A percentile compares a stretch with the other conserved stretches of the same genome.
phyloP scores from a whole-genome alignment of 2,113 vertebrate species.

The Trogon melanurus region DNA sequence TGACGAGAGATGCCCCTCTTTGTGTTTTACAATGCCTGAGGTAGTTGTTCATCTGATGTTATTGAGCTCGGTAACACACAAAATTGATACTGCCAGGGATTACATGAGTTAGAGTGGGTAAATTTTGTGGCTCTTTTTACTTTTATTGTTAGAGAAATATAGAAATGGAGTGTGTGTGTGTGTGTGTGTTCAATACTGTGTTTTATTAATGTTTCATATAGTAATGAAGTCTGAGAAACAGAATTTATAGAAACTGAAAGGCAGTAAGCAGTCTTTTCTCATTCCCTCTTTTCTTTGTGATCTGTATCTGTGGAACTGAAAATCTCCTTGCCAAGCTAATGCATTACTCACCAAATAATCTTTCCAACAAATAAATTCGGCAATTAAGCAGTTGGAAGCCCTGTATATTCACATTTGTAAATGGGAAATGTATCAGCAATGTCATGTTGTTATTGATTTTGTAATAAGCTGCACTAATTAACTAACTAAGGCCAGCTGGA shows the following conservation, averaged over 20 bases:
- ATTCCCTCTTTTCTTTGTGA: background rate
- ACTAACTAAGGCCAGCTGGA: constrained; percentile 27
- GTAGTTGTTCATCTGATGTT: background rate
- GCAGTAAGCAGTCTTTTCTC: background rate
- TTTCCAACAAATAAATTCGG: constrained; percentile 24
- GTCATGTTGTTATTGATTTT: constrained; percentile 20
- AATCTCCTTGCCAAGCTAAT: background rate
- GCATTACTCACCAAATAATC: background rate
- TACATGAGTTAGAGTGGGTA: background rate
- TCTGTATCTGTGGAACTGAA: background rate
- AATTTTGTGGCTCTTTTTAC: background rate
- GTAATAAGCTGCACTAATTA: constrained; percentile 38
- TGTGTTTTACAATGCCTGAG: background rate
- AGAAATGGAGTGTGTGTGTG: background rate
- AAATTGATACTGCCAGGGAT: background rate
- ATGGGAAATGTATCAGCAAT: background rate
- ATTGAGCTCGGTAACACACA: background rate
- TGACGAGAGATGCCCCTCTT: background rate
- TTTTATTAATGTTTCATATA: background rate
- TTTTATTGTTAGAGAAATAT: background rate
- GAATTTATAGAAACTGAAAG: background rate
- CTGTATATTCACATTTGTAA: background rate
- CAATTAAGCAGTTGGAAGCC: constrained; percentile 16
- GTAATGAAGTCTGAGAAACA: background rate
- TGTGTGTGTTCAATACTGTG: background rate